Percentiles rank a stretch among this genome's conserved stretches.
Conservation (phyloP, 2,113 vertebrate species). For the Bothrops jararaca region DNA sequence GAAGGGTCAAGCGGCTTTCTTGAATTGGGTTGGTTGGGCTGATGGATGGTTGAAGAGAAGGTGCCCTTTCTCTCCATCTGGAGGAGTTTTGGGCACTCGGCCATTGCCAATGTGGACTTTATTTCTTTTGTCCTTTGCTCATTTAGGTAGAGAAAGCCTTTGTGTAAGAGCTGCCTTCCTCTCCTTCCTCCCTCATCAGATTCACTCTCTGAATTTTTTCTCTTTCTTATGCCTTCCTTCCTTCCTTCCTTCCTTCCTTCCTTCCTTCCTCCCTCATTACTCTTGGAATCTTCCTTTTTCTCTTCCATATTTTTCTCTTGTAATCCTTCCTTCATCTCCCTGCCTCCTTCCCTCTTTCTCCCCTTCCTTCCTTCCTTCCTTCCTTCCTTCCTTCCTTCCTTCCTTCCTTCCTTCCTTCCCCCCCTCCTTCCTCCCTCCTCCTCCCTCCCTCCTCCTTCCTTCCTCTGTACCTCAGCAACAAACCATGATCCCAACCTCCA, state of each 20-base stretch:
- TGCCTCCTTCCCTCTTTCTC: not conserved
- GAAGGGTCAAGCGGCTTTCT: no score
- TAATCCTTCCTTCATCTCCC: not conserved
- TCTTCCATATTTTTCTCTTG: not conserved
- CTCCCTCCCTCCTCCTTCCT: not conserved
- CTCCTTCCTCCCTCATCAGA: not conserved
- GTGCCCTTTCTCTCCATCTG: no score
- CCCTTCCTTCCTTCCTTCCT: not conserved
- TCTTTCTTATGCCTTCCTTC: not conserved
- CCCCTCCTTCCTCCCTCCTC: not conserved
- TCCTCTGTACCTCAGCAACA: not conserved
- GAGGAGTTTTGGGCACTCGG: no score
- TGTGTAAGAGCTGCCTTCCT: not conserved
- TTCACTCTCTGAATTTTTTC: not conserved
- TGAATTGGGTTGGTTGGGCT: not conserved
- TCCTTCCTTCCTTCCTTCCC: no score
- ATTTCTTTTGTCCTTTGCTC: not conserved
- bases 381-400: no score
- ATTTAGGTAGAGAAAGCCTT: not conserved
- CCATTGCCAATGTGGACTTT: not conserved
- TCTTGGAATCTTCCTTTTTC: not conserved
- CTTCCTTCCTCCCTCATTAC: rapidly evolving
- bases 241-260: not conserved
- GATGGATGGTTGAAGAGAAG: rapidly evolving
- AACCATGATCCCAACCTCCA: not conserved